These are phyloP conservation scores for Centroberyx gerrardi DNA, from an alignment of 2,797 vertebrate species.

Conservation along the genomic window DNA sequence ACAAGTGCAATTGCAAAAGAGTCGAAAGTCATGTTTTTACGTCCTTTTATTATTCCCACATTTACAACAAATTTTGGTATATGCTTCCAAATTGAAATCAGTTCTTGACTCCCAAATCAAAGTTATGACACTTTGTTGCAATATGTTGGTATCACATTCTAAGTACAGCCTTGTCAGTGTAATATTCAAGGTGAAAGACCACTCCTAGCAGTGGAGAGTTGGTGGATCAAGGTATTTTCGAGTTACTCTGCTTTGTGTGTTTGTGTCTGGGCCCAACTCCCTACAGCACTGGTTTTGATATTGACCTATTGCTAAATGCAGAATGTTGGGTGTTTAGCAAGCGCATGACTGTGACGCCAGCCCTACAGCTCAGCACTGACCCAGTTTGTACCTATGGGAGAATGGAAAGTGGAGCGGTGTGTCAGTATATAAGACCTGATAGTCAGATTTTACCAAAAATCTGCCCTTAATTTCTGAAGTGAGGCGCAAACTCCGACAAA, in stretches of 20 bases:
- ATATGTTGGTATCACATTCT: too few relatives aligned
- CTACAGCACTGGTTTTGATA: not conserved
- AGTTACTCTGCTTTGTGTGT: not conserved
- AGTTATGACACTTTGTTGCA: too few relatives aligned
- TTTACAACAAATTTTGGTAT: too few relatives aligned
- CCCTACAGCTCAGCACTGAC: constrained; percentile 29
- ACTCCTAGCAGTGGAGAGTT: not conserved
- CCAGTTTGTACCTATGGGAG: constrained; percentile 25
- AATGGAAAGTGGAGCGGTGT: constrained; percentile 17
- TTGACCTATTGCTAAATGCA: not conserved
- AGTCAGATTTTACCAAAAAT: not conserved
- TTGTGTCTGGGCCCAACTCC: not conserved
- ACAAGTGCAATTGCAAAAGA: too few relatives aligned
- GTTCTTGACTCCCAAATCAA: too few relatives aligned
- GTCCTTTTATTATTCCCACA: too few relatives aligned
- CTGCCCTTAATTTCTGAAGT: not conserved
- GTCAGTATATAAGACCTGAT: constrained; percentile 4
- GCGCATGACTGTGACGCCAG: constrained; percentile 7
- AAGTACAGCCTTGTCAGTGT: too few relatives aligned
- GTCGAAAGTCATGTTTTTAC: too few relatives aligned
- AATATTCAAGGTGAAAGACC: not conserved
- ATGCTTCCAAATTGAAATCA: too few relatives aligned
- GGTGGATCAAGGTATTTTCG: not conserved
- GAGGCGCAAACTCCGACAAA: not conserved
- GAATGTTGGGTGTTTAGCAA: not conserved